Evolutionary conservation across 2,888 invertebrate species (phyloP), one percentile per base, ranked within the genome.

Genomic region (Pegoplata infirma): DNA sequence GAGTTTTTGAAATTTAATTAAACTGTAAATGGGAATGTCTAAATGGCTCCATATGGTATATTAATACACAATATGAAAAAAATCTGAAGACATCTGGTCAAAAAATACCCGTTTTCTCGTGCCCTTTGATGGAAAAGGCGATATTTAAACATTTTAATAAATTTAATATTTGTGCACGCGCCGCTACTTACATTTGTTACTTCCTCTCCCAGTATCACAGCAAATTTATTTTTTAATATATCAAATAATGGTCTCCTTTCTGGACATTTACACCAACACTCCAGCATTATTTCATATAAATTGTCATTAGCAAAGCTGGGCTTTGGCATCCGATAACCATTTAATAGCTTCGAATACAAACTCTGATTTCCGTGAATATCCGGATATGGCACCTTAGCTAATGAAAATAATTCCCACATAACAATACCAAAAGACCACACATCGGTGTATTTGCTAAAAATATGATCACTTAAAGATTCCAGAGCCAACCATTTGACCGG

Each of bases 401-500:
- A 90, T 0, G 96, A 95, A 87, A 97, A 97, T 61, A 97, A 91
- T 87, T 97, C 97, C 97, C 97, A 97, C 0, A 97, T 88, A 0
- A 97, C 95, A 76, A 97, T 94, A 3, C 97, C 97, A 86, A 93
- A 97, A 0, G 97, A 95, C 98, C 98, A 98, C 76, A 98, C 95
- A 87, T 98, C 98, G 0, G 97, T 98, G 86, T 97, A 97, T 0
- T 96, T 97, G 1, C 98, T 97, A 88, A 98, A 98, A 36, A 97
- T 92, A 69, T 95, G 92, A 90, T 98, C 97, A 66, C 94, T 93
- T 82, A 98, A 94, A 0, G 97, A 97, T 89, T 98, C 98, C 72
- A 98, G 92, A 0, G 98, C 97, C 92, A 98, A 93, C 98, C 98
- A 98, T 88, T 98, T 98, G n/a, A 98, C 93, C 17, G 98, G 98